Evolutionary conservation across 2,797 vertebrate species (phyloP).

Genomic region (Cossypha niveicapilla): DNA sequence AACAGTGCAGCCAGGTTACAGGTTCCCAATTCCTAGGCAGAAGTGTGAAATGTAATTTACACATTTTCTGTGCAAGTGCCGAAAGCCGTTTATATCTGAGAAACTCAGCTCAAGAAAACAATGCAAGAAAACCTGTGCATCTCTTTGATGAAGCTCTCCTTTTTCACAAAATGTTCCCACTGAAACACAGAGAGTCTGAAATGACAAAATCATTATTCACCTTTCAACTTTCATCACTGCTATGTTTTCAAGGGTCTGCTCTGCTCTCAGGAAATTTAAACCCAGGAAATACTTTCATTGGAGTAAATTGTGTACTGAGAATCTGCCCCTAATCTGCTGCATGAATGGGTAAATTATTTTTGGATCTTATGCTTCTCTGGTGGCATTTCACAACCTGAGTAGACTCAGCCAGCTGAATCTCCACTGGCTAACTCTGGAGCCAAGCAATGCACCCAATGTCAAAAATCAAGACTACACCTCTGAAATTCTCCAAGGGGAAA

Average conservation of each 20-base stretch:
- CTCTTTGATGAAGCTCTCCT: background rate
- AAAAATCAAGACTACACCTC: background rate
- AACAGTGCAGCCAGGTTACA: background rate
- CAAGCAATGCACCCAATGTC: background rate
- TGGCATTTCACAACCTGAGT: background rate
- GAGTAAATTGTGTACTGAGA: background rate
- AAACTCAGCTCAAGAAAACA: slow-evolving; percentile 7
- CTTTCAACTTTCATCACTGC: background rate
- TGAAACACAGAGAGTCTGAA: background rate
- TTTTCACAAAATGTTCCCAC: background rate
- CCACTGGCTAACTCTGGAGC: background rate
- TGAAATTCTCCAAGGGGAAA: background rate
- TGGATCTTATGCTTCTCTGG: background rate
- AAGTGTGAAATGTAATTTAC: slow-evolving; percentile 58
- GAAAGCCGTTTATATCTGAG: background rate
- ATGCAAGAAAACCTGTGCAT: background rate
- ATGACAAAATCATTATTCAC: background rate
- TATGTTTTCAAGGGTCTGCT: background rate
- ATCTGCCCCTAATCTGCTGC: background rate
- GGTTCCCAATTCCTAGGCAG: background rate
- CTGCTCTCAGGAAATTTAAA: background rate
- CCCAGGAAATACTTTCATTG: background rate
- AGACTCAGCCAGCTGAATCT: background rate
- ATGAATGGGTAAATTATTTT: background rate
- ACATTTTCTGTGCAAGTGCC: background rate